Evolutionary conservation across 2,888 invertebrate genomes (phyloP), one percentile per base, ranked within the genome.

Genomic region (Minunthozetes semirufus): DNA sequence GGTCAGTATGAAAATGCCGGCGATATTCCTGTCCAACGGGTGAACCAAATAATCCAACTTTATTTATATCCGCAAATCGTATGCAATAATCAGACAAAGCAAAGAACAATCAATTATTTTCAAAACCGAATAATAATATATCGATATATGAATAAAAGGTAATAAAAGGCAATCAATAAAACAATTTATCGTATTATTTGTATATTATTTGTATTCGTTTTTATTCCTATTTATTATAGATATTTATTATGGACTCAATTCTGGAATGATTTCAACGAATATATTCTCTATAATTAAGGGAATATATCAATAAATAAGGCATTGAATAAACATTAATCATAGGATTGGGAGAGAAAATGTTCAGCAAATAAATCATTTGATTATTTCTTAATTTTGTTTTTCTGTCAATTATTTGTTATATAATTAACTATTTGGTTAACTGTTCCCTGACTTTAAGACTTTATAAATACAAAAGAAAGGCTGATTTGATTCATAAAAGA

Each of bases 1-100:
- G 13, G 79, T 78, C 25, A 79, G 22, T 15, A 77, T 22, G 72
- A 79, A 79, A 72, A 78, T 77, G 63, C 77, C 77, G 33, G 77
- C 77, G 11, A 79, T 78, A 48, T 75, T 77, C 46, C 77, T 77
- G 66, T 79, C 79, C 42, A 79, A 75, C 13, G 79, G 79, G 73
- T 79, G 79, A 17, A 77, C 76, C 9, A 79, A 72, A 15, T 74
- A 27, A 72, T 79, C 75, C 42, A 76, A 61, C 72, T 75, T 38
- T n/a, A 71, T 13, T 5, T 71, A 25, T 22, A 15, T 25, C 2
- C 8, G 59, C 3, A 73, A 19, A n/a, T n/a, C n/a, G 33, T 33
- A 33, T 5, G 33, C 33, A 42, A 17, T 48, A 9, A 70, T 61
- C 59, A 22, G 8, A 73, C 17, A 73, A 71, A 71, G 11, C 19